A percentile compares a stretch with the other conserved stretches of the same genome.
Conservation (phyloP, 2,888 invertebrate species). For the Ophonus ardosiacus region DNA sequence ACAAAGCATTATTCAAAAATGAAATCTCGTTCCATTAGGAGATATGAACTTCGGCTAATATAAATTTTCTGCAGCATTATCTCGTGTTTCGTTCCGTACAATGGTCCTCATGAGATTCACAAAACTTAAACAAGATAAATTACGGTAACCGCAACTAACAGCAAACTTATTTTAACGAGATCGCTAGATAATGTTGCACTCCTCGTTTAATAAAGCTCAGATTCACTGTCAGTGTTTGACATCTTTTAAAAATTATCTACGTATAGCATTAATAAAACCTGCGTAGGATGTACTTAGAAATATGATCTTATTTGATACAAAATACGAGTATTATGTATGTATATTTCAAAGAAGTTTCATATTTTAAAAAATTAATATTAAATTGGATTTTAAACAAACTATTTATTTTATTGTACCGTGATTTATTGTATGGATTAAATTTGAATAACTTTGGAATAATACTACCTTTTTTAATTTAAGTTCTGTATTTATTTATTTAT, state of each 20-base stretch:
- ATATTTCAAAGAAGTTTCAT: too few relatives aligned
- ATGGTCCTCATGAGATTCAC: slow-evolving; percentile 32
- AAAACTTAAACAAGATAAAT: slow-evolving; percentile 50
- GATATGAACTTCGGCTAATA: not conserved
- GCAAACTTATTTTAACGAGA: slow-evolving; percentile 47
- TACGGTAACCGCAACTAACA: slow-evolving; percentile 27
- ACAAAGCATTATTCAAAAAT: not conserved
- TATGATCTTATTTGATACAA: not conserved
- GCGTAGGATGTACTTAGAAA: not conserved
- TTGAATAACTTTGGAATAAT: too few relatives aligned
- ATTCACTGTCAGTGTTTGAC: not conserved
- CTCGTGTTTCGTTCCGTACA: slow-evolving; percentile 11
- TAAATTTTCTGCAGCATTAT: slow-evolving; percentile 19
- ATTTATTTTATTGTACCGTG: not conserved
- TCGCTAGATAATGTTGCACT: slow-evolving; percentile 38
- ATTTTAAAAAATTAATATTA: not conserved
- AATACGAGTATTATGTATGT: too few relatives aligned
- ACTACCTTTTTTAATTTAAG: too few relatives aligned
- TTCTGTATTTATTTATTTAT: too few relatives aligned
- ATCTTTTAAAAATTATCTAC: not conserved
- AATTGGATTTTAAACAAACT: too few relatives aligned
- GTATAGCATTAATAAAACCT: not conserved
- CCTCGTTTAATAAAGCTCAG: slow-evolving; percentile 32
- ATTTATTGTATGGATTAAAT: too few relatives aligned
- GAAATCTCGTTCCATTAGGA: not conserved